These are phyloP conservation scores for Pelobates cultripes DNA, from an alignment of 2,797 vertebrate genomes.

Conservation along the genomic window DNA sequence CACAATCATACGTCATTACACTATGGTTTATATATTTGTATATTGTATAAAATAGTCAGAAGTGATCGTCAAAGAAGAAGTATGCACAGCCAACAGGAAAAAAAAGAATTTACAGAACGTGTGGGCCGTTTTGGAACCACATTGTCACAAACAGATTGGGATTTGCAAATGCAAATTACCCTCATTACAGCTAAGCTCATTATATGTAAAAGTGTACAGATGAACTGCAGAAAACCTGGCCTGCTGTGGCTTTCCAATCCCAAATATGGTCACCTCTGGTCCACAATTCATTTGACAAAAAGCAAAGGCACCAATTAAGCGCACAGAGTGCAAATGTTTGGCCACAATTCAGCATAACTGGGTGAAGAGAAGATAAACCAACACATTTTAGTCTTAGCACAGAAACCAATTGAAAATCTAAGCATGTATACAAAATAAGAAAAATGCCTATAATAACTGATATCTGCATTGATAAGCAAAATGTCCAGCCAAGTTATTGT, in stretches of 20 bases:
- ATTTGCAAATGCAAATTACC: slow-evolving; percentile 53
- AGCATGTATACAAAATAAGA: no score
- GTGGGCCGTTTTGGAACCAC: slow-evolving; percentile 29
- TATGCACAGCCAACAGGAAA: not conserved
- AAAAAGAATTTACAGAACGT: not conserved
- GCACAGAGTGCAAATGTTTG: slow-evolving; percentile 25
- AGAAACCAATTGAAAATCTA: not conserved
- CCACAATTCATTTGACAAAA: slow-evolving; percentile 35
- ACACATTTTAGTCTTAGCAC: not conserved
- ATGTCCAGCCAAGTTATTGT: no score
- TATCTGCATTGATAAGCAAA: no score
- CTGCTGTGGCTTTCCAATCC: slow-evolving; percentile 23
- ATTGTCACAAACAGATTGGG: slow-evolving; percentile 52
- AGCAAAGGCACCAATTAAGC: slow-evolving; percentile 33
- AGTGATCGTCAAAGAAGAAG: not conserved
- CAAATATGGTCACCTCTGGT: slow-evolving; percentile 43
- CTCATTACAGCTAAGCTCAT: slow-evolving; percentile 51
- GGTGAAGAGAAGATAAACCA: slow-evolving; percentile 20
- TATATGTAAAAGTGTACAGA: slow-evolving; percentile 35
- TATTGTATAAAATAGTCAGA: no score
- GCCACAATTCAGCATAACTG: slow-evolving; percentile 7
- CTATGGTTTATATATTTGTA: no score
- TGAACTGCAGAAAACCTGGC: slow-evolving; percentile 39
- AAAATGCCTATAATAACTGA: no score
- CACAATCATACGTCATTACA: no score